Conservation (phyloP, 2,797 vertebrate genomes). For the Aeoliscus strigatus region DNA sequence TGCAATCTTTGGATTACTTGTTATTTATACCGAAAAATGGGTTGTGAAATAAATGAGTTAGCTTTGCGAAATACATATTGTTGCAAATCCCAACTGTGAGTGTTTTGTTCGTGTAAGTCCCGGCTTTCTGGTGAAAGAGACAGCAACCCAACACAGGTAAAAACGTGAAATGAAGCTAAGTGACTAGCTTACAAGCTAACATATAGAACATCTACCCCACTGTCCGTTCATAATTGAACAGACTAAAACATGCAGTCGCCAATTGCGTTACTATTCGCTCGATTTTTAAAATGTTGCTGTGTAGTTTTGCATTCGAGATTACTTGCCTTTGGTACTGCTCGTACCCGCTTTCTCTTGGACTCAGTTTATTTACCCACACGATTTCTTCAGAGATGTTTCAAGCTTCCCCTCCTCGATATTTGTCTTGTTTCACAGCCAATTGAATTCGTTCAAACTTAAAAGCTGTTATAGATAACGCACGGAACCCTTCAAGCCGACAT, state of each 20-base stretch:
- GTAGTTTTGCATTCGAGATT: not conserved
- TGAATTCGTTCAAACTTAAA: no score
- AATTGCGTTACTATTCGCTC: not conserved
- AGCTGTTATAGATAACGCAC: no score
- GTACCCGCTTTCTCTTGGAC: conserved; percentile 29
- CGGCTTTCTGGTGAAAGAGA: conserved; percentile 27
- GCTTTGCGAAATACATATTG: conserved; percentile 14
- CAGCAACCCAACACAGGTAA: conserved; percentile 67
- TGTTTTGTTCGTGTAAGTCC: conserved; percentile 25
- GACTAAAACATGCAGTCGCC: not conserved
- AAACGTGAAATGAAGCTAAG: conserved; percentile 50
- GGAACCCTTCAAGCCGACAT: no score
- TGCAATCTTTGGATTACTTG: conserved; percentile 47
- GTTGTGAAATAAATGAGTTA: conserved; percentile 21
- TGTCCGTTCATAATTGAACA: conserved; percentile 10
- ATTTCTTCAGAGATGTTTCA: not conserved
- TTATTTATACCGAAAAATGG: conserved; percentile 38
- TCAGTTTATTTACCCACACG: conserved; percentile 44
- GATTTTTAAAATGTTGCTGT: not conserved
- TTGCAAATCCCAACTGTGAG: conserved; percentile 27
- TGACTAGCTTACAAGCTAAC: conserved; percentile 60
- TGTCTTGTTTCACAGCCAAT: no score
- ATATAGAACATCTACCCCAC: conserved; percentile 9
- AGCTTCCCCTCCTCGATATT: no score
- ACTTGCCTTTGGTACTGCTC: not conserved